Conservation (phyloP, 2,888 invertebrate species). For the Limnephilus marmoratus region DNA sequence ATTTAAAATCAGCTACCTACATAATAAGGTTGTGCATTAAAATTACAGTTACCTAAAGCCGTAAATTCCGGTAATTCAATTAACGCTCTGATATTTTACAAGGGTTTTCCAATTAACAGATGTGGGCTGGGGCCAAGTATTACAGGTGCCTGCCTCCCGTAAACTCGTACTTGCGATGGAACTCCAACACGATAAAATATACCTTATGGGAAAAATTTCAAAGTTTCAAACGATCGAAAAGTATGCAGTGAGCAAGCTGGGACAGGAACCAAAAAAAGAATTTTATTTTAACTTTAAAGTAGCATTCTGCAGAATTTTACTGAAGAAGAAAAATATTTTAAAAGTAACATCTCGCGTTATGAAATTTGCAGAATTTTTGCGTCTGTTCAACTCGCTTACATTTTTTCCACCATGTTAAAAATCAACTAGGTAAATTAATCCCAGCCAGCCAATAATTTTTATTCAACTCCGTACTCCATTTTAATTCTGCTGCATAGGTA, state of each 20-base stretch:
- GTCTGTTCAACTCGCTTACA: no score
- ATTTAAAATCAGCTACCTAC: background rate
- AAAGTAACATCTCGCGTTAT: background rate
- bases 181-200: background rate
- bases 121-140: background rate
- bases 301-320: background rate
- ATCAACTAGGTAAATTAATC: no score
- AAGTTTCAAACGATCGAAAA: background rate
- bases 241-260: background rate
- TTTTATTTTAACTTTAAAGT: background rate
- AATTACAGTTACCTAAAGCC: background rate
- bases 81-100: constrained; percentile 34
- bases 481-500: no score
- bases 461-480: no score
- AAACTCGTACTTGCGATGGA: background rate
- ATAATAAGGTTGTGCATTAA: background rate
- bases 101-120: constrained; percentile 42
- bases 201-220: background rate
- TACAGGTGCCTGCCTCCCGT: background rate
- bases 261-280: background rate
- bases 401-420: no score
- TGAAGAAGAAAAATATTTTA: background rate
- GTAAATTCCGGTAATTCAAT: constrained; percentile 32
- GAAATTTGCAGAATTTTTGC: no score
- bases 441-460: no score